phyloP scores from a whole-genome alignment of 2,797 vertebrate genomes.

The Falco columbarius region DNA sequence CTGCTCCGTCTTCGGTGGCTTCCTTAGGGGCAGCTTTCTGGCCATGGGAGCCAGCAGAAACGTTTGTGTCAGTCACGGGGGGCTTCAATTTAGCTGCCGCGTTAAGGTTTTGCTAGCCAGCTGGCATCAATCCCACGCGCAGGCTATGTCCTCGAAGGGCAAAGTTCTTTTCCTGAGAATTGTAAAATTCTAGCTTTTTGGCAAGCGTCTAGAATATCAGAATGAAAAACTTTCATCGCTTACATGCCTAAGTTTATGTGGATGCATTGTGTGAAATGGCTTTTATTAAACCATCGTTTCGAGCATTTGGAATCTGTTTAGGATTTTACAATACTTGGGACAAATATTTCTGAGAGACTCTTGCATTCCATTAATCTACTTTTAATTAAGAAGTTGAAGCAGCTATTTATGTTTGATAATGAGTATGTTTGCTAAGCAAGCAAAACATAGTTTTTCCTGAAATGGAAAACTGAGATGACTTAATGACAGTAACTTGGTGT shows the following conservation, averaged over 20 bases:
- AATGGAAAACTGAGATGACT: background rate
- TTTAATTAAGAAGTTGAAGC: background rate
- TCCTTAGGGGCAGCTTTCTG: background rate
- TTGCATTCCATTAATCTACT: background rate
- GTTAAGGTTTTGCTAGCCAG: background rate
- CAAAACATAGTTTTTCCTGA: background rate
- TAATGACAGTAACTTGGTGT: background rate
- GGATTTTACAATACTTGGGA: background rate
- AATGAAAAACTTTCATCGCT: background rate
- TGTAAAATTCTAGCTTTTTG: background rate
- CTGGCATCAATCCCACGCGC: fast-evolving
- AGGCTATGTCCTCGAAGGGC: background rate
- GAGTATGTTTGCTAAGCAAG: background rate
- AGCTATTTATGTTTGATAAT: background rate
- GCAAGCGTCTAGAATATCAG: background rate
- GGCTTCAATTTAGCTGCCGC: background rate
- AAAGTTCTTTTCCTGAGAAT: background rate
- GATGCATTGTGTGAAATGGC: background rate
- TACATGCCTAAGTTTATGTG: background rate
- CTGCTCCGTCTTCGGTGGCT: fast-evolving
- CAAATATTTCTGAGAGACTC: background rate
- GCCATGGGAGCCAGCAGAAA: fast-evolving
- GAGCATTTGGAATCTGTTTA: background rate
- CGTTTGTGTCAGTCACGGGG: background rate
- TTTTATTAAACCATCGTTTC: background rate